Evolutionary conservation across 2,888 invertebrate species (phyloP), one percentile per base, ranked within the genome.

Genomic region (Drosophila neutralis): DNA sequence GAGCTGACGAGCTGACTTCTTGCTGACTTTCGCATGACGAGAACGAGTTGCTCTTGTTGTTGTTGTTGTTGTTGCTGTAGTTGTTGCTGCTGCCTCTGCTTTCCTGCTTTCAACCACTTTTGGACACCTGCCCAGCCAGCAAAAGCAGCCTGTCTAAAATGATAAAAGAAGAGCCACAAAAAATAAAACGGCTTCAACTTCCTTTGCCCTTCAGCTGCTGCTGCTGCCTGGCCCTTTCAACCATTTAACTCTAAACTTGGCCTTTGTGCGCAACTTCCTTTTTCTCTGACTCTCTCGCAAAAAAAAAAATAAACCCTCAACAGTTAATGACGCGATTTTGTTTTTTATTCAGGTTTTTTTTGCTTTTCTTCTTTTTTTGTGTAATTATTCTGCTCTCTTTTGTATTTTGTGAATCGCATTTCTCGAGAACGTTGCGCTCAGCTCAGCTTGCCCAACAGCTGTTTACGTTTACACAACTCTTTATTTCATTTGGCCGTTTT

Each of bases 11-110:
- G 57, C 48, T 76, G 60, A 45, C 74, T 78, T 56, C 62, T 42
- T 31, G 71, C 82, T 79, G 80, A 81, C 81, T 86, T 88, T 85
- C 81, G 83, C 83, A 83, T 80, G 81, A 65, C 66, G 73, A 85
- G 84, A 85, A 85, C 86, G 52, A 81, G 85, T 89, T 62, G 70
- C 45, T 67, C 27, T 48, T 54, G 15, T 45, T 54, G 29, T 58
- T 62, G 31, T 49, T 51, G 24, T 40, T n/a, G 6, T 36, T 40
- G 29, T 45, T 51, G 24, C n/a, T n/a, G 6, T 42, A 35, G 29
- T 51, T 63, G 51, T 11, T 52, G 40, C 0, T 45, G 21, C 21
- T 68, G 27, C 35, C 51, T 24, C 18, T 67, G 60, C 63, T 69
- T 66, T 68, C 54, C 63, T 69, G 66, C 69, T 38, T 38, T 31